These are phyloP conservation scores for Sarotherodon lohbergeri DNA, from an alignment of 2,113 vertebrate species.

Conservation along the genomic window DNA sequence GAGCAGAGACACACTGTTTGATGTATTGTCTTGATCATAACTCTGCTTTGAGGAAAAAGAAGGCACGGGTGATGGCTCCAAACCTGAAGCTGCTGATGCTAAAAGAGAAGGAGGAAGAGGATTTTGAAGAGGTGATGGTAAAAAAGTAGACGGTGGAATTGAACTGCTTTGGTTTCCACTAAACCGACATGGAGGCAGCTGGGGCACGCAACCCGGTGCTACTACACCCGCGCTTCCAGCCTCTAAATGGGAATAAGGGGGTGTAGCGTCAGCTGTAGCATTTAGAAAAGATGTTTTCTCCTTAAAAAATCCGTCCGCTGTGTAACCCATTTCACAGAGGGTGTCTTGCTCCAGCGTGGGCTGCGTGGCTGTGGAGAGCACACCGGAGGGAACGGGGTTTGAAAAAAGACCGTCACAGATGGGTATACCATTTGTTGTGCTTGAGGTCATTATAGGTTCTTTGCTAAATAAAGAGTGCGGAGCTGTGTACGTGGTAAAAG, in stretches of 20 bases:
- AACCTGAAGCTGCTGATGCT: background rate
- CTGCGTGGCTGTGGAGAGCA: background rate
- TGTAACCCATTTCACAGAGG: background rate
- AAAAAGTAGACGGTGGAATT: background rate
- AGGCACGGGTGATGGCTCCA: background rate
- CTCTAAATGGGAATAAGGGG: background rate
- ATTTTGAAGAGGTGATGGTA: background rate
- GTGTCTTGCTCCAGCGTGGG: background rate
- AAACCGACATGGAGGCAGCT: background rate
- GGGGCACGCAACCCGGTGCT: background rate
- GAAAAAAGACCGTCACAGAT: background rate
- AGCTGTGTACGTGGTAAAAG: background rate
- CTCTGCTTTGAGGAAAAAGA: background rate
- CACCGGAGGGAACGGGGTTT: background rate
- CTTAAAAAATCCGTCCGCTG: background rate
- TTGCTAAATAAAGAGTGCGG: slow-evolving; percentile 20
- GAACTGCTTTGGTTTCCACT: background rate
- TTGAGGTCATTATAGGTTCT: background rate
- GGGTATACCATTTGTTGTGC: background rate
- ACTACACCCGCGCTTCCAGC: background rate
- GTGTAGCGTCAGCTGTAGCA: background rate
- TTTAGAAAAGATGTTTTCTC: background rate
- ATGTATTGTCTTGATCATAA: background rate
- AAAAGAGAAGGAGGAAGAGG: background rate
- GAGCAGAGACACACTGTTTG: background rate